Evolutionary conservation across 2,888 invertebrate genomes (phyloP).

Genomic region (Drosophila recens): DNA sequence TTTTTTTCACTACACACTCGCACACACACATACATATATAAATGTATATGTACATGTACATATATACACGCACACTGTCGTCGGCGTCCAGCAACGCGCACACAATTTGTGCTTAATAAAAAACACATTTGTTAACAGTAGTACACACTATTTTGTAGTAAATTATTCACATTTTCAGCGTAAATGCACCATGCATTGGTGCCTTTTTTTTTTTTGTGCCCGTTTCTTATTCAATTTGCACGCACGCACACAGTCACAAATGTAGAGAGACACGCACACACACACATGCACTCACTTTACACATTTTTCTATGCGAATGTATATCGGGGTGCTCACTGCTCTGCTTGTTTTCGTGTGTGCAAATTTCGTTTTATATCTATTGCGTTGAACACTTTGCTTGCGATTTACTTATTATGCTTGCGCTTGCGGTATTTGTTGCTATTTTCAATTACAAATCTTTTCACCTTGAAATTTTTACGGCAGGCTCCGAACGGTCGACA

Average conservation of each 20-base stretch:
- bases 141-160: slow-evolving; percentile 17
- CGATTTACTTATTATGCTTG: slow-evolving; percentile 44
- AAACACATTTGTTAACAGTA: slow-evolving; percentile 37
- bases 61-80: slow-evolving; percentile 44
- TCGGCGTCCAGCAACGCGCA: slow-evolving; percentile 50
- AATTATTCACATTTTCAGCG: slow-evolving; percentile 48
- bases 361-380: slow-evolving; percentile 28
- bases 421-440: slow-evolving; percentile 64
- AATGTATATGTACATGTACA: slow-evolving; percentile 5
- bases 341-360: slow-evolving; percentile 47
- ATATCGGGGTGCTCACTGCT: slow-evolving; percentile 39
- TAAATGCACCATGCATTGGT: slow-evolving; percentile 56
- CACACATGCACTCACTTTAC: slow-evolving; percentile 74
- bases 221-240: slow-evolving; percentile 79
- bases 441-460: slow-evolving; percentile 72
- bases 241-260: slow-evolving; percentile 60
- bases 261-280: slow-evolving; percentile 55
- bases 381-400: slow-evolving; percentile 46
- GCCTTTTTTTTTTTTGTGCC: slow-evolving; percentile 68
- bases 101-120: slow-evolving; percentile 35
- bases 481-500: slow-evolving; percentile 65
- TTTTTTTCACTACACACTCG: slow-evolving; percentile 62
- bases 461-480: slow-evolving; percentile 78
- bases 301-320: slow-evolving; percentile 55
- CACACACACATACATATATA: slow-evolving; percentile 17